A percentile compares a stretch with the other conserved stretches of the same genome.
Evolutionary conservation across 2,797 vertebrate species (phyloP).

Genomic region (Ctenochaetus hawaiiensis): DNA sequence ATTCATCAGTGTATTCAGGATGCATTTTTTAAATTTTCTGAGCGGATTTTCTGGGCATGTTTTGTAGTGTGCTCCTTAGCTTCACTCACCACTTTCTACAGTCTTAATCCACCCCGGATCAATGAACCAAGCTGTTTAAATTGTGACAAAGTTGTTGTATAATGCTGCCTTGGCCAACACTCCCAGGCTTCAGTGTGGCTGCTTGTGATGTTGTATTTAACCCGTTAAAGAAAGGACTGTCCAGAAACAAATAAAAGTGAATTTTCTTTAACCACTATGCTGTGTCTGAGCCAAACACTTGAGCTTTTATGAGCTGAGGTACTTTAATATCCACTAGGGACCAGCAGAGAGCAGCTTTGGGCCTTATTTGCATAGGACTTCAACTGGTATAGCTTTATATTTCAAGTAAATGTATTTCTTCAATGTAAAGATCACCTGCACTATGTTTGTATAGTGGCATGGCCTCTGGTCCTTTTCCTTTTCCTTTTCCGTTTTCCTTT

Average conservation of each 20-base stretch:
- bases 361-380: too few relatives aligned
- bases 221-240: conserved; percentile 61
- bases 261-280: conserved; percentile 57
- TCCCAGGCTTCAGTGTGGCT: conserved; percentile 52
- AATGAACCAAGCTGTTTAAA: conserved; percentile 44
- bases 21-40: neutral
- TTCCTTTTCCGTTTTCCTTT: too few relatives aligned
- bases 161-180: conserved; percentile 42
- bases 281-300: neutral
- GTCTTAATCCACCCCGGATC: conserved; percentile 33
- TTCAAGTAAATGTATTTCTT: neutral
- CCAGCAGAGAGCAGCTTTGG: conserved; percentile 32
- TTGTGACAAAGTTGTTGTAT: conserved; percentile 57
- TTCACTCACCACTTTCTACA: conserved; percentile 21
- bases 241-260: conserved; percentile 73
- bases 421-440: neutral
- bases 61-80: conserved; percentile 36
- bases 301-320: neutral
- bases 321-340: conserved; percentile 3
- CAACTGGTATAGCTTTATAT: neutral
- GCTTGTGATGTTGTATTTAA: conserved; percentile 72
- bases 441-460: too few relatives aligned
- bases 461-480: too few relatives aligned
- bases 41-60: conserved; percentile 26
- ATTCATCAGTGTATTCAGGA: conserved; percentile 2